These are phyloP conservation scores for Dastarcus helophoroides DNA, from an alignment of 2,888 invertebrate species.

Conservation along the genomic window DNA sequence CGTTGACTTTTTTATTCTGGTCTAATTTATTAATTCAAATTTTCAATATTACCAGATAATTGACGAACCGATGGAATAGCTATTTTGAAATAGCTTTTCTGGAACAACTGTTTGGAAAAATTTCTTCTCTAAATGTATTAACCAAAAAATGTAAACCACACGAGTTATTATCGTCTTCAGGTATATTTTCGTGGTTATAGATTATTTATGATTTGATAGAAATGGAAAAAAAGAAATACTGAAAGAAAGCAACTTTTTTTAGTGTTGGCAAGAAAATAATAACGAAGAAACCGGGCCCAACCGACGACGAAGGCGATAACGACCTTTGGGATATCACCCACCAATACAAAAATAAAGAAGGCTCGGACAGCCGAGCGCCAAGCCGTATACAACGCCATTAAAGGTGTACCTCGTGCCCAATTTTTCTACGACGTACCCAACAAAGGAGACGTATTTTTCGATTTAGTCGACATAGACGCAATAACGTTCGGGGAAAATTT, in stretches of 20 bases:
- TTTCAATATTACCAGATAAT: too few species aligned
- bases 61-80: too few species aligned
- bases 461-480: slow-evolving; percentile 53
- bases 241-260: slow-evolving; percentile 20
- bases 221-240: too few species aligned
- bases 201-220: too few species aligned
- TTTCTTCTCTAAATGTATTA: too few species aligned
- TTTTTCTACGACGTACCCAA: slow-evolving; percentile 49
- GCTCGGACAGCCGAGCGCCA: slow-evolving; percentile 52
- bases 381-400: slow-evolving; percentile 55
- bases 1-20: too few species aligned
- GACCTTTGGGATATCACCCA: slow-evolving; percentile 55
- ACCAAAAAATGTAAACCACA: too few species aligned
- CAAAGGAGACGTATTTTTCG: slow-evolving; percentile 53
- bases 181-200: too few species aligned
- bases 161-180: too few species aligned
- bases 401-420: slow-evolving; percentile 49
- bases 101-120: too few species aligned
- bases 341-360: slow-evolving; percentile 53
- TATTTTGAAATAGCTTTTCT: too few species aligned
- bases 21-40: too few species aligned
- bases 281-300: slow-evolving; percentile 50
- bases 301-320: slow-evolving; percentile 52
- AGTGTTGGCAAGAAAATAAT: slow-evolving; percentile 58
- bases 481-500: slow-evolving; percentile 56